Conservation (phyloP, 2,797 vertebrate species). For the Sciurus vulgaris region DNA sequence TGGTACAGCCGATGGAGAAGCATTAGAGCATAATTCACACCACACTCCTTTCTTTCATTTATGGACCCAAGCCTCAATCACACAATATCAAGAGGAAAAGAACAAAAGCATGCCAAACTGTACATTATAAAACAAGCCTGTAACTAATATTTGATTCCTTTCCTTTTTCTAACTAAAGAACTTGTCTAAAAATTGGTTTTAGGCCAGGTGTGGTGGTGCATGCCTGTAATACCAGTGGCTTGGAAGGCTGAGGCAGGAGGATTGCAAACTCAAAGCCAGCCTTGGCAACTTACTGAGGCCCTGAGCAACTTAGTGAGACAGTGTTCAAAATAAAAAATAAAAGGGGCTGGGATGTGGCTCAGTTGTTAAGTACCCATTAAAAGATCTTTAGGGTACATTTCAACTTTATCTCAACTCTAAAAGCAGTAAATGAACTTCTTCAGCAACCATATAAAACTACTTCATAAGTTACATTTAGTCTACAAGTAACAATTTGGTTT, state of each 20-base stretch:
- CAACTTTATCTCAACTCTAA: slow-evolving; percentile 29
- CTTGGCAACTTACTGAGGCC: no score
- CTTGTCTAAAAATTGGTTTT: neutral
- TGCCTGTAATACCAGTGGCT: no score
- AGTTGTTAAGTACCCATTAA: no score
- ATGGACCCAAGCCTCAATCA: neutral
- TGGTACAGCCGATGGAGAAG: neutral
- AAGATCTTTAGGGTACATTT: neutral
- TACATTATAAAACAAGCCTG: neutral
- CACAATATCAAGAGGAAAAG: neutral
- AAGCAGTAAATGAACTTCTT: slow-evolving; percentile 2
- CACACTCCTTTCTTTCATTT: neutral
- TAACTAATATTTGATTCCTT: slow-evolving; percentile 48
- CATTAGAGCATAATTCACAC: neutral
- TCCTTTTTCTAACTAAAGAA: slow-evolving; percentile 14
- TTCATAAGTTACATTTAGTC: neutral
- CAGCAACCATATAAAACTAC: neutral
- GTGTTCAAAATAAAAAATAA: no score
- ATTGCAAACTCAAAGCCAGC: no score
- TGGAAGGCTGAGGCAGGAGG: no score
- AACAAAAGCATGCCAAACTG: slow-evolving; percentile 29
- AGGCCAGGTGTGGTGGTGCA: no score
- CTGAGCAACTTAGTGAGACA: no score
- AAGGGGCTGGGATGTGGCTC: no score
- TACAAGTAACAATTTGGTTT: neutral